Evolutionary conservation across 2,888 invertebrate genomes (phyloP).

Genomic region (Synanthedon vespiformis): DNA sequence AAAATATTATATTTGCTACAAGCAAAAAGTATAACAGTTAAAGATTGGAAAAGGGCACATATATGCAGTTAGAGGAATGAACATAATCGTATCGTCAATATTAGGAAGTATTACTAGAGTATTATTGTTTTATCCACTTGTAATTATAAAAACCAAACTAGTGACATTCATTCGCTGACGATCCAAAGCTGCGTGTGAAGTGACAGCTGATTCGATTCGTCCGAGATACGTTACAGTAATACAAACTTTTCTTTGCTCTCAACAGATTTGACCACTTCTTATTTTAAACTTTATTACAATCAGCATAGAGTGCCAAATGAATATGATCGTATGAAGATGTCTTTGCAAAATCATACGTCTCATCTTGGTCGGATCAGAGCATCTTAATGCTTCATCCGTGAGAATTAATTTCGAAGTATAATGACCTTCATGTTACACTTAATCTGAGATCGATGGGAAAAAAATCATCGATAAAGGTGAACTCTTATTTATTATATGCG

Average conservation of each 20-base stretch:
- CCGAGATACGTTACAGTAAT: constrained; percentile 26
- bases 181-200: constrained; percentile 52
- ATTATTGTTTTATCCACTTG: not conserved
- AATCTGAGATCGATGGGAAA: constrained; percentile 38
- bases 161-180: constrained; percentile 33
- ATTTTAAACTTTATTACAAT: constrained; percentile 12
- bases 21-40: no score
- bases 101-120: constrained; percentile 7
- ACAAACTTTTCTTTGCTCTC: constrained; percentile 12
- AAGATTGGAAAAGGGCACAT: no score
- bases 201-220: constrained; percentile 53
- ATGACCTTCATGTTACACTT: constrained; percentile 41
- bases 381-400: constrained; percentile 48
- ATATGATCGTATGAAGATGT: constrained; percentile 8
- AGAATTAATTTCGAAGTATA: constrained; percentile 59
- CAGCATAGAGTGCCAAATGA: constrained; percentile 11
- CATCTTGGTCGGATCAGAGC: constrained; percentile 44
- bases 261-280: not conserved
- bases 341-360: constrained; percentile 31
- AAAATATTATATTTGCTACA: no score
- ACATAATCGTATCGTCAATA: no score
- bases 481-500: no score
- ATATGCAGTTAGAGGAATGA: no score
- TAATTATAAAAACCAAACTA: constrained; percentile 10
- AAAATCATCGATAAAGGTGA: not conserved